These are phyloP conservation scores for Sitophilus oryzae DNA, from an alignment of 1,140 invertebrate genomes.

Conservation along the genomic window DNA sequence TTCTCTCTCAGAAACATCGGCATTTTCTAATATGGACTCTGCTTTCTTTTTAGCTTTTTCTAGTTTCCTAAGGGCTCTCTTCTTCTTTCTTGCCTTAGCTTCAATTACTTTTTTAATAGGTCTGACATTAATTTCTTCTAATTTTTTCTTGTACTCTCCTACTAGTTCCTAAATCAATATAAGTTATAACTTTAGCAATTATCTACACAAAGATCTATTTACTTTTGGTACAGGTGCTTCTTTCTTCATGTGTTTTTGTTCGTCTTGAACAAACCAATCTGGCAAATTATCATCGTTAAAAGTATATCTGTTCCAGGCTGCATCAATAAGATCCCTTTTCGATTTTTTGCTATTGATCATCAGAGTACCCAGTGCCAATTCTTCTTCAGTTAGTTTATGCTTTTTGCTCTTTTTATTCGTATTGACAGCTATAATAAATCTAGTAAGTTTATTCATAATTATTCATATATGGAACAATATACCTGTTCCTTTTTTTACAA, in stretches of 20 bases:
- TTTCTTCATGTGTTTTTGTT: slow-evolving; percentile 82
- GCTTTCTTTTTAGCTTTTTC: slow-evolving; percentile 95
- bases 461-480: too few relatives aligned
- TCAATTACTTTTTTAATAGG: slow-evolving; percentile 98
- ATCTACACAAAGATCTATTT: slow-evolving; percentile 13
- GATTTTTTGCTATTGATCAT: slow-evolving; percentile 80
- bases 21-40: slow-evolving; percentile 84
- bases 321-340: slow-evolving; percentile 79
- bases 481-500: slow-evolving; percentile 51
- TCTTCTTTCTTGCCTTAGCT: slow-evolving; percentile 96
- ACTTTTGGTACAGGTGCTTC: slow-evolving; percentile 72
- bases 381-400: slow-evolving; percentile 75
- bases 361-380: slow-evolving; percentile 80
- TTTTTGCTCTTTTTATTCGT: slow-evolving; percentile 50
- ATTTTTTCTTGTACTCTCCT: slow-evolving; percentile 65
- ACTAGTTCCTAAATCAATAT: slow-evolving; percentile 53
- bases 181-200: not conserved
- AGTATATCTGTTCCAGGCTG: slow-evolving; percentile 83
- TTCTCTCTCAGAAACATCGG: slow-evolving; percentile 83
- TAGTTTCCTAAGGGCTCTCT: slow-evolving; percentile 73
- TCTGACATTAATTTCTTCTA: slow-evolving; percentile 85
- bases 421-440: slow-evolving; percentile 4
- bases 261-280: slow-evolving; percentile 94
- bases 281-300: slow-evolving; percentile 88
- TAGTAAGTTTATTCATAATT: too few relatives aligned